Percentiles rank a stretch among this genome's conserved stretches.
Conservation (phyloP, 2,888 invertebrate species). For the Mimumesa dahlbomi region DNA sequence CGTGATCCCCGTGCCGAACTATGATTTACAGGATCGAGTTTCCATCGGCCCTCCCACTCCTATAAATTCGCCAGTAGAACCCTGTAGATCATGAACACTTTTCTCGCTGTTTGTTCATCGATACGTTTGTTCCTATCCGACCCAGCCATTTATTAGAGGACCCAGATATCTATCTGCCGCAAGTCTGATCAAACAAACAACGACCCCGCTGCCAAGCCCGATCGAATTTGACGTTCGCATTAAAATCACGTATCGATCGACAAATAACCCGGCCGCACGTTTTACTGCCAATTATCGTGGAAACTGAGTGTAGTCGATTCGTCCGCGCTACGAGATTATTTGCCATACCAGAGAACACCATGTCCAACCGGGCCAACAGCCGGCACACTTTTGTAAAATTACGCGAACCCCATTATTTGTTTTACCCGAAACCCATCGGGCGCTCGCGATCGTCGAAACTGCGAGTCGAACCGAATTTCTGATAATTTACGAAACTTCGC, state of each 20-base stretch:
- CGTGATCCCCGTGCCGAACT: too few relatives aligned
- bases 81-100: conserved; percentile 6
- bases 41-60: too few relatives aligned
- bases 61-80: neutral
- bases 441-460: too few relatives aligned
- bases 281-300: conserved; percentile 43
- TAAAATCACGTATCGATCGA: conserved; percentile 25
- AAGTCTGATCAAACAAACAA: conserved; percentile 21
- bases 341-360: conserved; percentile 20
- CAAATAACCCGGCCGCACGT: conserved; percentile 40
- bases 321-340: conserved; percentile 31
- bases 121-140: conserved; percentile 27
- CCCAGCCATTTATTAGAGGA: conserved; percentile 25
- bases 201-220: neutral
- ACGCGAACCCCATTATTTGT: neutral
- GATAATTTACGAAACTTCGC: too few relatives aligned
- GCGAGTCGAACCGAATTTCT: too few relatives aligned
- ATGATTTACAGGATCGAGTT: too few relatives aligned
- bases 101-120: conserved; percentile 28
- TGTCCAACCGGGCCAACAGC: too few relatives aligned
- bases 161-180: conserved; percentile 17
- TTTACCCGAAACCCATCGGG: neutral
- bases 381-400: neutral
- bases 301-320: conserved; percentile 6
- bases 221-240: conserved; percentile 3